Percentiles rank a stretch among this genome's conserved stretches.
Conservation (phyloP, 1,140 invertebrate species). For the Zaprionus ghesquierei region DNA sequence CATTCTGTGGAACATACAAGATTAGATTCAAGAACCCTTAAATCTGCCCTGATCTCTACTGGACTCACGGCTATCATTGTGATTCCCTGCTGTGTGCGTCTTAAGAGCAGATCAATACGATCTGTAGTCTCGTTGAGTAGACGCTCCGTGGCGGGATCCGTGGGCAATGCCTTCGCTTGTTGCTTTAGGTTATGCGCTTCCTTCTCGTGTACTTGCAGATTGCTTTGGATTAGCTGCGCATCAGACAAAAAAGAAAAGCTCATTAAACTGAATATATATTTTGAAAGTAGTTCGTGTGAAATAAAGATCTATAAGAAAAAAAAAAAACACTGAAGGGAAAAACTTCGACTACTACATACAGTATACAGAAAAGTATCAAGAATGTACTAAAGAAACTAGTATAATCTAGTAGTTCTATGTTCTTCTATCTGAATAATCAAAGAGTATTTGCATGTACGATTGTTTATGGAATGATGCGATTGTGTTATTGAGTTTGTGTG, state of each 20-base stretch:
- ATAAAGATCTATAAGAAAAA: slow-evolving; percentile 29
- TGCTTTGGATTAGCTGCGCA: slow-evolving; percentile 77
- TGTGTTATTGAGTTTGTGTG: slow-evolving; percentile 67
- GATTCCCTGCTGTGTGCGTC: slow-evolving; percentile 78
- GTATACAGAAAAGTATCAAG: background rate
- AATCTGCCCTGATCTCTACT: background rate
- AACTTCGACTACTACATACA: slow-evolving; percentile 35
- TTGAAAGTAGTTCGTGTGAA: background rate
- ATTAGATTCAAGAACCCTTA: background rate
- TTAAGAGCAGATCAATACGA: slow-evolving; percentile 72
- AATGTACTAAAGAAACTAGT: slow-evolving; percentile 3
- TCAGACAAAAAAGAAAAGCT: slow-evolving; percentile 6
- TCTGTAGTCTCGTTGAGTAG: slow-evolving; percentile 72
- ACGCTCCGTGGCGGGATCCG: slow-evolving; percentile 71
- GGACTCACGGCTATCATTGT: slow-evolving; percentile 77
- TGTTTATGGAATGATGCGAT: slow-evolving; percentile 77
- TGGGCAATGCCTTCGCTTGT: slow-evolving; percentile 61
- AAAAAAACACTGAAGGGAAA: slow-evolving; percentile 30
- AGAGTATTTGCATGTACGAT: slow-evolving; percentile 58
- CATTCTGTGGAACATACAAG: slow-evolving; percentile 73
- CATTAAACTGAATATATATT: background rate
- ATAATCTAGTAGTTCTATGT: slow-evolving; percentile 36
- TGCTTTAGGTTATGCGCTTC: slow-evolving; percentile 65
- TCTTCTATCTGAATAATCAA: slow-evolving; percentile 19
- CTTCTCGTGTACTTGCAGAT: slow-evolving; percentile 75